Evolutionary conservation across 2,797 vertebrate genomes (phyloP).

Genomic region (Falco berigora): DNA sequence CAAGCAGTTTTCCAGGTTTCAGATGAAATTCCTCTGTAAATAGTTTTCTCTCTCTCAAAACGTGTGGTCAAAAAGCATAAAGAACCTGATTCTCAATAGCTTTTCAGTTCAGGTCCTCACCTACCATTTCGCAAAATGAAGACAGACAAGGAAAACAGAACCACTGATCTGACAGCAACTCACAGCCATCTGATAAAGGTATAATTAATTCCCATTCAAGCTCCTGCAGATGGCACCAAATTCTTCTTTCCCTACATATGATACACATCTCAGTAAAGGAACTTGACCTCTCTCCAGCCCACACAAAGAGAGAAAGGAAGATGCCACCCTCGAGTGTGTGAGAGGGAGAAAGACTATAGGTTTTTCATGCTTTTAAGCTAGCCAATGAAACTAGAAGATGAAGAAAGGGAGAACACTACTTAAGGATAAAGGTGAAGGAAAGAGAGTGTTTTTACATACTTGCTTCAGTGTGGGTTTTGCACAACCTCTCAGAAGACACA

Average conservation of each 20-base stretch:
- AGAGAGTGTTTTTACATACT: neutral
- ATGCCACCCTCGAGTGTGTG: neutral
- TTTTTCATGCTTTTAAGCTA: neutral
- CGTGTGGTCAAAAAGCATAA: neutral
- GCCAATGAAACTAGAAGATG: neutral
- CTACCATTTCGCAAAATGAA: conserved; percentile 1
- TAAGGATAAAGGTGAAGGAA: neutral
- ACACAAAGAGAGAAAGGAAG: neutral
- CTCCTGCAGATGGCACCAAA: neutral
- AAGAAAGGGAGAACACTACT: neutral
- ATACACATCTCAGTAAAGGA: neutral
- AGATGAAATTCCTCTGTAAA: conserved; percentile 6
- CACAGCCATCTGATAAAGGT: neutral
- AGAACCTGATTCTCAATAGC: neutral
- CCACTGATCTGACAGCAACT: neutral
- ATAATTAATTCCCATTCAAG: neutral
- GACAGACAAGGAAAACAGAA: neutral
- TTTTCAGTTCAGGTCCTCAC: conserved; percentile 1
- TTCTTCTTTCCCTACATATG: neutral
- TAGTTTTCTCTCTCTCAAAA: neutral
- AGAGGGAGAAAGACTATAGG: neutral
- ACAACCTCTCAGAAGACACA: neutral
- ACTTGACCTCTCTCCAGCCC: neutral
- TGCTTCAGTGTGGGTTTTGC: neutral
- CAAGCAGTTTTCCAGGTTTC: conserved; percentile 8